phyloP scores from a whole-genome alignment of 2,113 vertebrate species.

The Pituophis catenifer region DNA sequence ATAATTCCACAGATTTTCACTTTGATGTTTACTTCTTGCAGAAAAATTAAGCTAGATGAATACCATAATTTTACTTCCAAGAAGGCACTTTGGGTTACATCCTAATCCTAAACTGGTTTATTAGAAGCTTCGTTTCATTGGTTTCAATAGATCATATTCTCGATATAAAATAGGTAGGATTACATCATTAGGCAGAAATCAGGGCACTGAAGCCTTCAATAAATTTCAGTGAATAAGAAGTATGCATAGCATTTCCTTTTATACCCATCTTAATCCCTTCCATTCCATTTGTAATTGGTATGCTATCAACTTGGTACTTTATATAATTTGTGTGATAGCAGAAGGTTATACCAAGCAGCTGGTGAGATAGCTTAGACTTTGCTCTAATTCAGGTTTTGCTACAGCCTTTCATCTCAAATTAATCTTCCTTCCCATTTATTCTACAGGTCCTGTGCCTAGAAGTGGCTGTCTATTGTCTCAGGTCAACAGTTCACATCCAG shows the following conservation, averaged over 20 bases:
- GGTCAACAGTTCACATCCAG: conserved; percentile 83
- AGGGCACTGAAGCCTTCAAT: neutral
- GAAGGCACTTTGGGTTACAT: neutral
- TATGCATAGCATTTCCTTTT: neutral
- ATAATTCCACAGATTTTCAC: conserved; percentile 24
- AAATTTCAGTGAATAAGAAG: neutral
- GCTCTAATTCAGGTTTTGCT: neutral
- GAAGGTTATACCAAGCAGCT: conserved; percentile 6
- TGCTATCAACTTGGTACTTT: neutral
- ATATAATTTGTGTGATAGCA: rapidly evolving
- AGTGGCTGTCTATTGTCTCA: conserved; percentile 80
- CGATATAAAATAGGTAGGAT: neutral
- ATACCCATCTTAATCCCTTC: neutral
- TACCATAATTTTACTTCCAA: neutral
- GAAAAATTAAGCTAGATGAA: neutral
- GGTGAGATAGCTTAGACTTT: neutral
- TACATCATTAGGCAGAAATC: neutral
- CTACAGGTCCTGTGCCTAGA: conserved; percentile 75
- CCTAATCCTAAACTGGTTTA: neutral
- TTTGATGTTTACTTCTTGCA: neutral
- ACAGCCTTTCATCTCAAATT: conserved; percentile 12
- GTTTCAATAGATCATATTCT: neutral
- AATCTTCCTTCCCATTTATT: conserved; percentile 35
- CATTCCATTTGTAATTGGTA: neutral
- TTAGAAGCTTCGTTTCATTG: neutral